Evolutionary conservation across 2,797 vertebrate genomes (phyloP).

Genomic region (Siniperca undulata): DNA sequence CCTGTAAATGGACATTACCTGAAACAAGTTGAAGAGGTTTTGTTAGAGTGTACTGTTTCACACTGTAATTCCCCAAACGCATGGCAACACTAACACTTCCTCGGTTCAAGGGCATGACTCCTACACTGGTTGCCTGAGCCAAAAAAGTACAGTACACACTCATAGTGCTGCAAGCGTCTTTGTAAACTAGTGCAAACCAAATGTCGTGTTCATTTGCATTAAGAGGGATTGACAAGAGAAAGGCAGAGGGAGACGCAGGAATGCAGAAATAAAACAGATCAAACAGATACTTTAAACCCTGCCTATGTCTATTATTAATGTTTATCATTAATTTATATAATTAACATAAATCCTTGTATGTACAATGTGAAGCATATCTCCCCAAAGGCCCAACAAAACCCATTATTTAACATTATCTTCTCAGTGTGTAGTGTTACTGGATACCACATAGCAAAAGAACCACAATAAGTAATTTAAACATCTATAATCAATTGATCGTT

Average conservation of each 20-base stretch:
- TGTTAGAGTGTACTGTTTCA: conserved; percentile 37
- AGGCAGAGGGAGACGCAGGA: neutral
- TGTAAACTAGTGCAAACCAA: conserved; percentile 1
- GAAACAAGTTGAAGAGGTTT: conserved; percentile 55
- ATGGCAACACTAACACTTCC: conserved; percentile 8
- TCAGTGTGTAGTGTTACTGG: neutral
- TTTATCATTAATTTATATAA: neutral
- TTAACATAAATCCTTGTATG: neutral
- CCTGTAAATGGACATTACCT: conserved; percentile 71
- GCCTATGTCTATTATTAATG: neutral
- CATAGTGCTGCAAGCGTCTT: neutral
- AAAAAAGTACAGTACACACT: neutral
- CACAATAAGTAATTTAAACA: neutral
- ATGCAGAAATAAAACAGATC: neutral
- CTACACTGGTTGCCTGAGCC: neutral
- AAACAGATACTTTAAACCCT: neutral
- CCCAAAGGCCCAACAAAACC: neutral
- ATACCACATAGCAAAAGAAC: neutral
- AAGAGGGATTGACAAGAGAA: neutral
- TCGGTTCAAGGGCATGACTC: neutral
- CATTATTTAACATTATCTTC: neutral
- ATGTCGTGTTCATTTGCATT: conserved; percentile 7
- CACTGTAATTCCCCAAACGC: conserved; percentile 20
- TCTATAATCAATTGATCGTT: neutral
- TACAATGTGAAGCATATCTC: neutral